Percentiles rank a stretch among this genome's conserved stretches.
Evolutionary conservation across 2,888 invertebrate species (phyloP).

Genomic region (Laspeyria flexula): DNA sequence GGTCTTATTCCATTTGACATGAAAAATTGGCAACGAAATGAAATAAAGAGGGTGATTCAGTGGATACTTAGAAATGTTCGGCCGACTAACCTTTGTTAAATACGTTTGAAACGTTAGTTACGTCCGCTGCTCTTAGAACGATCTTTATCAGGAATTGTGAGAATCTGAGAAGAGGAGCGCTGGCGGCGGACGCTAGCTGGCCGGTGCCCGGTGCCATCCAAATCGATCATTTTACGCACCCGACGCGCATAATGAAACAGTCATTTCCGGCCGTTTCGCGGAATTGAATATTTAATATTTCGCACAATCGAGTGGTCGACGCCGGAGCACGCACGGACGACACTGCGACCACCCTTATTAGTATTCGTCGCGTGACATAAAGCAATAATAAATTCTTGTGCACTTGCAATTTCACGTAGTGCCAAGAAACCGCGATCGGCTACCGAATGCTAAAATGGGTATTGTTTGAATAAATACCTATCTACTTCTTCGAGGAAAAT

Average conservation of each 20-base stretch:
- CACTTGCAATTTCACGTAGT: slow-evolving; percentile 83
- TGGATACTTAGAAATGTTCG: slow-evolving; percentile 44
- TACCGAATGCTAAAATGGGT: slow-evolving; percentile 77
- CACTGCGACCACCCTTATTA: slow-evolving; percentile 64
- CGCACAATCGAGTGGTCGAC: slow-evolving; percentile 63
- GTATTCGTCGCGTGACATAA: slow-evolving; percentile 74
- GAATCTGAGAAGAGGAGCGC: slow-evolving; percentile 53
- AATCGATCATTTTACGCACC: slow-evolving; percentile 78
- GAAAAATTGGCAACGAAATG: slow-evolving; percentile 36
- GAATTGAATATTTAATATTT: slow-evolving; percentile 75
- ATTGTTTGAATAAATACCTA: slow-evolving; percentile 61
- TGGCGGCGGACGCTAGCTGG: slow-evolving; percentile 21
- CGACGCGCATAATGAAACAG: slow-evolving; percentile 76
- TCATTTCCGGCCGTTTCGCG: slow-evolving; percentile 79
- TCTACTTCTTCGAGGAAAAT: slow-evolving; percentile 40
- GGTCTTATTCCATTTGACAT: background rate
- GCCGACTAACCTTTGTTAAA: slow-evolving; percentile 44
- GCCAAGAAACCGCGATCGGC: slow-evolving; percentile 77
- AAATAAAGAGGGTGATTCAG: slow-evolving; percentile 43
- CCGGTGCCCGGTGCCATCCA: slow-evolving; percentile 57
- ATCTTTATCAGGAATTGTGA: slow-evolving; percentile 65
- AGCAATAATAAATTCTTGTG: slow-evolving; percentile 82
- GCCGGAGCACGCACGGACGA: slow-evolving; percentile 63
- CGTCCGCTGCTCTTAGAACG: slow-evolving; percentile 54
- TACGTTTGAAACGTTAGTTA: slow-evolving; percentile 42